Evolutionary conservation across 2,113 vertebrate genomes (phyloP).

Genomic region (Amazona guildingii): DNA sequence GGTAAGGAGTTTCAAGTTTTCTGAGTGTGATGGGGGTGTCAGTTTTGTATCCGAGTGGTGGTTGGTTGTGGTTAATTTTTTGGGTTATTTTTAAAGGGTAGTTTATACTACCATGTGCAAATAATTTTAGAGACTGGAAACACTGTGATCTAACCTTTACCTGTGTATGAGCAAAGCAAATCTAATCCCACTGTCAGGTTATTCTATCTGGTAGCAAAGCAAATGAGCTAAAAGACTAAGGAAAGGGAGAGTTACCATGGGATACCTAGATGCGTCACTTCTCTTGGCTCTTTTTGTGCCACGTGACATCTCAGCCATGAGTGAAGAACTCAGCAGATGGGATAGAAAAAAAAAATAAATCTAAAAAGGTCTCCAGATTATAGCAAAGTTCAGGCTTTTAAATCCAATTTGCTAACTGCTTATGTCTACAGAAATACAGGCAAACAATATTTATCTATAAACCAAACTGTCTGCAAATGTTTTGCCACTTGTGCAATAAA

Average conservation of each 20-base stretch:
- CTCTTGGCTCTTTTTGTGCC: background rate
- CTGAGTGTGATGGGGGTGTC: background rate
- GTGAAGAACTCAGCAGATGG: background rate
- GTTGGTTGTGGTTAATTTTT: background rate
- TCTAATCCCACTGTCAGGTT: background rate
- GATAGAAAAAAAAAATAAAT: background rate
- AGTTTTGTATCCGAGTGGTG: background rate
- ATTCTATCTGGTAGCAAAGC: background rate
- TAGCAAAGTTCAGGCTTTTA: constrained; percentile 3
- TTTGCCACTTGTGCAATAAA: background rate
- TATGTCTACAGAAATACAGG: background rate
- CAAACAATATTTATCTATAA: background rate
- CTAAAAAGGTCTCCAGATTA: background rate
- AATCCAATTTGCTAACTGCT: background rate
- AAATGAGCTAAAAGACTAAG: background rate
- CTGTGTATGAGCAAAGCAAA: background rate
- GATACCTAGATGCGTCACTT: constrained; percentile 46
- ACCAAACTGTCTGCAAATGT: background rate
- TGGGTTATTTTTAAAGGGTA: background rate
- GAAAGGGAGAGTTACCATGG: constrained; percentile 48
- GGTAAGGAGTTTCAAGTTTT: background rate
- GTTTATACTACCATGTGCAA: accelerated
- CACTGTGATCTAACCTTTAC: background rate
- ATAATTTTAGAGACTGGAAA: background rate
- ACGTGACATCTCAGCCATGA: background rate